Evolutionary conservation across 2,113 vertebrate species (phyloP).

Genomic region (Heterocephalus glaber): DNA sequence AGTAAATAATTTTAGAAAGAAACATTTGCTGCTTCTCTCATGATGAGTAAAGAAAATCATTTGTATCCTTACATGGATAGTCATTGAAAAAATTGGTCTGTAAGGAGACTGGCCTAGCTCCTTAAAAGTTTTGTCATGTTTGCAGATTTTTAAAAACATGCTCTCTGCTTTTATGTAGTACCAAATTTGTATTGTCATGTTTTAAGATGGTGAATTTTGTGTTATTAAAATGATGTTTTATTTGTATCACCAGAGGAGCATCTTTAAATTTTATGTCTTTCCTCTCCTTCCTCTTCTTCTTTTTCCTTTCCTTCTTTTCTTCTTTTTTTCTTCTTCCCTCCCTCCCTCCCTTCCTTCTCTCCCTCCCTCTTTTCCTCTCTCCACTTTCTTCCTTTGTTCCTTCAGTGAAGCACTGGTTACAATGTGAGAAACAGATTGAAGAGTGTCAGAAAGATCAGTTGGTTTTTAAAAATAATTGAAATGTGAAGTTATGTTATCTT

Average conservation of each 20-base stretch:
- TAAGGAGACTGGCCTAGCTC: background rate
- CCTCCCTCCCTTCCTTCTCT: background rate
- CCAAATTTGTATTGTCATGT: background rate
- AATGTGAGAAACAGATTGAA: background rate
- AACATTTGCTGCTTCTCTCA: background rate
- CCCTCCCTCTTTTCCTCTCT: background rate
- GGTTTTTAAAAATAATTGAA: background rate
- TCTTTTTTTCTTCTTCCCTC: background rate
- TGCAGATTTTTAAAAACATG: background rate
- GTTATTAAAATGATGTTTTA: background rate
- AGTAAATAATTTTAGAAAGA: background rate
- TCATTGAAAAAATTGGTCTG: background rate
- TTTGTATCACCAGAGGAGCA: background rate
- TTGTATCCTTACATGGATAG: background rate
- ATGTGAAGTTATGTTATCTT: background rate
- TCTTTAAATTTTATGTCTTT: background rate
- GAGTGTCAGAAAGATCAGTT: background rate
- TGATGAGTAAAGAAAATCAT: conserved; percentile 9
- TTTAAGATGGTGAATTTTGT: background rate
- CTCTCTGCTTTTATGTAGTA: background rate
- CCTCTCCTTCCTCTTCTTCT: background rate
- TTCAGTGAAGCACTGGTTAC: background rate
- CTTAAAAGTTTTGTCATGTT: background rate
- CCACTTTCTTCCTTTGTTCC: background rate
- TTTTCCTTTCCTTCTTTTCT: background rate